Base-by-base conservation (phyloP, 2,113 vertebrate genomes). In the Mirounga angustirostris region DNA sequence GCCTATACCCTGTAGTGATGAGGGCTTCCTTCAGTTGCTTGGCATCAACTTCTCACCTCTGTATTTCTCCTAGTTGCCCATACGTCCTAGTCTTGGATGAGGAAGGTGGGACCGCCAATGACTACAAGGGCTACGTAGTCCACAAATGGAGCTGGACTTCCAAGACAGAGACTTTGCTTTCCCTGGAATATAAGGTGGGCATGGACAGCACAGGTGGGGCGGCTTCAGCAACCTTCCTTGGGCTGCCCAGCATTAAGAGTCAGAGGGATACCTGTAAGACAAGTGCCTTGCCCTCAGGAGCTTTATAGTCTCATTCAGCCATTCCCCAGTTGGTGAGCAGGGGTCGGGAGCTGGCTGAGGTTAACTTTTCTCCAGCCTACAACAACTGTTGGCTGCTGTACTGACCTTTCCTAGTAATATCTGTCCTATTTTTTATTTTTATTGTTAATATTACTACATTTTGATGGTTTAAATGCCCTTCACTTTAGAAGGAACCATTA, bases 71-170 rank as follows among this genome's bases (percentile, higher is more conserved):
- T 84, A 98, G 98, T 10, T 98, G 95, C 88, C 95, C 97, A 15
- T 92, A 92, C 11, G 97, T 98, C 46, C 71, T 98, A 80, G 18
- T 98, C 76, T 95, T 98, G 92, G 93, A 98, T 92, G 97, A 96
- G 28, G 97, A 98, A 96, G 98, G 98, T 4, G 98, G 98, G 28
- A 93, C 81, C 6, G 67, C 97, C 71, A 98, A 56, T 6, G 98
- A 98, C 97, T 81, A 87, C 4, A 82, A 97, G 40, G 98, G 98
- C 54, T 94, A 80, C 5, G 14, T 90, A 46, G 98, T 97, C 46
- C 98, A 98, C 74, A 97, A 94, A 18, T 98, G 98, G 98, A 98
- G 76, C 59, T 98, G 98, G 98, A 16, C 89, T 52, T 98, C 98
- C 12, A 98, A 97, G 93, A 97, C 90, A 0, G 97, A 98, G 65